Evolutionary conservation across 2,888 invertebrate species (phyloP).

Genomic region (Parapristionchus giblindavisi): DNA sequence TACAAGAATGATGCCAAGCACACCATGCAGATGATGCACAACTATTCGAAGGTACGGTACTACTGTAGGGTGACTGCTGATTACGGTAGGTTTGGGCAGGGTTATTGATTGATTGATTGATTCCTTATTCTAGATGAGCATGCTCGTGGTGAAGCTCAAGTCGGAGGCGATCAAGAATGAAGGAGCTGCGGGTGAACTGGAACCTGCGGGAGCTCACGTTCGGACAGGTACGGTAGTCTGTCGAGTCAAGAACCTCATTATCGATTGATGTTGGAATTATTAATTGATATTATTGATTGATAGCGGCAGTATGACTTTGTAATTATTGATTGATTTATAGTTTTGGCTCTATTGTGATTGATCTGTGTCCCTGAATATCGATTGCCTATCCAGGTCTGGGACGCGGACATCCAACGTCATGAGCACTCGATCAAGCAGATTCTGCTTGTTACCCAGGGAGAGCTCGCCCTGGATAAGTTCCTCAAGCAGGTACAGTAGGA

Average conservation of each 20-base stretch:
- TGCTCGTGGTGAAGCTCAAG: constrained; percentile 94
- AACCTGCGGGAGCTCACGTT: constrained; percentile 85
- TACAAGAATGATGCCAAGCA: too few relatives aligned
- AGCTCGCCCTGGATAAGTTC: constrained; percentile 99
- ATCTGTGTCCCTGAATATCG: too few relatives aligned
- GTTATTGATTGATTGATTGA: too few relatives aligned
- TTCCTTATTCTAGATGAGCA: too few relatives aligned
- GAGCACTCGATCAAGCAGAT: constrained; percentile 93
- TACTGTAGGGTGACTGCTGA: too few relatives aligned
- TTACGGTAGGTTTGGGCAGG: too few relatives aligned
- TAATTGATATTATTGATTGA: too few relatives aligned
- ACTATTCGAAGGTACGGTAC: constrained; percentile 85
- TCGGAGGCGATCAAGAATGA: constrained; percentile 98
- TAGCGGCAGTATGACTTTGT: too few relatives aligned
- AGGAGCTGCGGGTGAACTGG: constrained; percentile 93
- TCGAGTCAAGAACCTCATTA: too few relatives aligned
- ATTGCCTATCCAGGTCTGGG: constrained; percentile 81
- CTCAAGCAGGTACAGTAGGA: constrained; percentile 88
- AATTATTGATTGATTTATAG: too few relatives aligned
- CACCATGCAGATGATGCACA: constrained; percentile 92
- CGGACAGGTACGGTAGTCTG: constrained; percentile 53
- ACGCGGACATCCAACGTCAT: constrained; percentile 89
- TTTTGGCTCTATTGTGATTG: too few relatives aligned
- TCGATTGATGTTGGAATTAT: too few relatives aligned
- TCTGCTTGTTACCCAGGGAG: constrained; percentile 95